Evolutionary conservation across 2,797 vertebrate species (phyloP).

Genomic region (Pristis pectinata): DNA sequence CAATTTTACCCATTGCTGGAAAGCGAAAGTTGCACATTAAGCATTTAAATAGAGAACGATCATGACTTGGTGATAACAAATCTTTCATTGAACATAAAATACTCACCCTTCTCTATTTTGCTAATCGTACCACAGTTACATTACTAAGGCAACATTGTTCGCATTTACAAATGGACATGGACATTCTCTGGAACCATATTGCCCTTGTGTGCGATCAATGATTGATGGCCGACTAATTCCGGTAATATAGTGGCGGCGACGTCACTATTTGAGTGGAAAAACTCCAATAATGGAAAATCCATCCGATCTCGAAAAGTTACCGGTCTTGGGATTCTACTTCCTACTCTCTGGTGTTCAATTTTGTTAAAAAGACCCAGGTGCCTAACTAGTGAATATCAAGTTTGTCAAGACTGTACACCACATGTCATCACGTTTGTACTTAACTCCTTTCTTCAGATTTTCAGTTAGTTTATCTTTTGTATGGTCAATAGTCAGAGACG

Average conservation of each 20-base stretch:
- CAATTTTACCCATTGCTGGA: neutral
- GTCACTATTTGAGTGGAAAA: neutral
- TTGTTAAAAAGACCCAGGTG: neutral
- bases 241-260: neutral
- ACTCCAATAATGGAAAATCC: neutral
- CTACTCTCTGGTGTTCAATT: neutral
- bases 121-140: neutral
- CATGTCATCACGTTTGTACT: neutral
- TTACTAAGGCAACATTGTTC: neutral
- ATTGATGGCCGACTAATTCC: neutral
- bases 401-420: neutral
- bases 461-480: neutral
- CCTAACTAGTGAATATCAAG: neutral
- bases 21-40: neutral
- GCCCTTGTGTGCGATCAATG: neutral
- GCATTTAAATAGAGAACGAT: neutral
- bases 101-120: neutral
- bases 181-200: neutral
- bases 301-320: neutral
- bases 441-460: neutral
- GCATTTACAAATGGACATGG: neutral
- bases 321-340: neutral
- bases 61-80: too few species aligned
- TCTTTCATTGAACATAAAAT: neutral
- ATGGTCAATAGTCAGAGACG: neutral